These are phyloP conservation scores for Morus bassanus DNA, from an alignment of 2,797 vertebrate genomes.

Conservation along the genomic window DNA sequence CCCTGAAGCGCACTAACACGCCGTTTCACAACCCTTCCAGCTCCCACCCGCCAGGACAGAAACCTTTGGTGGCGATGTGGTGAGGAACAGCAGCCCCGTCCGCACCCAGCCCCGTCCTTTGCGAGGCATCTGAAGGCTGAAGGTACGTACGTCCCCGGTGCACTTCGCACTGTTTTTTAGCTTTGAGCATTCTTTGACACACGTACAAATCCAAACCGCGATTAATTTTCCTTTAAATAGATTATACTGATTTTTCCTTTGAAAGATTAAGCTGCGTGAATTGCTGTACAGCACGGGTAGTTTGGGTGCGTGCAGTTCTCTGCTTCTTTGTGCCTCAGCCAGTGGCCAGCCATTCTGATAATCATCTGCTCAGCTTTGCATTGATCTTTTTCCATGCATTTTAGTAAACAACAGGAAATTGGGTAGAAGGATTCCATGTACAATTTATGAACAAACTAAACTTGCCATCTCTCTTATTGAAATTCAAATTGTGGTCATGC, in stretches of 20 bases:
- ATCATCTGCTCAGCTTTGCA: neutral
- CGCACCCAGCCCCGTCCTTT: neutral
- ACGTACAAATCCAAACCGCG: neutral
- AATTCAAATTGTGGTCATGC: neutral
- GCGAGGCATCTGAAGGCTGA: neutral
- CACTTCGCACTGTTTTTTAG: neutral
- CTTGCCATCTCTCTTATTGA: neutral
- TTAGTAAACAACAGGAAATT: neutral
- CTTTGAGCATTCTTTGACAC: neutral
- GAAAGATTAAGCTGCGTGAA: too few relatives aligned
- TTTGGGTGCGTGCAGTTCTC: rapidly evolving
- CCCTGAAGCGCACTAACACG: neutral
- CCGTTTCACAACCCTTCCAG: neutral
- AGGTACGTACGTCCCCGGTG: neutral
- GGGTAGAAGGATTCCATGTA: neutral
- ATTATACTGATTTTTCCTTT: neutral
- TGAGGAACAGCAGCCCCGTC: neutral
- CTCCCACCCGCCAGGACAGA: neutral
- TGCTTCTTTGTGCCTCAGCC: neutral
- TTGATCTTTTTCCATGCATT: neutral
- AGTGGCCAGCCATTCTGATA: neutral
- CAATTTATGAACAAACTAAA: neutral
- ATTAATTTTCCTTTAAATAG: neutral
- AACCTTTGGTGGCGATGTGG: neutral
- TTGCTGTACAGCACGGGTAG: neutral